Evolutionary conservation across 2,113 vertebrate genomes (phyloP).

Genomic region (Brachyhypopomus gauderio): DNA sequence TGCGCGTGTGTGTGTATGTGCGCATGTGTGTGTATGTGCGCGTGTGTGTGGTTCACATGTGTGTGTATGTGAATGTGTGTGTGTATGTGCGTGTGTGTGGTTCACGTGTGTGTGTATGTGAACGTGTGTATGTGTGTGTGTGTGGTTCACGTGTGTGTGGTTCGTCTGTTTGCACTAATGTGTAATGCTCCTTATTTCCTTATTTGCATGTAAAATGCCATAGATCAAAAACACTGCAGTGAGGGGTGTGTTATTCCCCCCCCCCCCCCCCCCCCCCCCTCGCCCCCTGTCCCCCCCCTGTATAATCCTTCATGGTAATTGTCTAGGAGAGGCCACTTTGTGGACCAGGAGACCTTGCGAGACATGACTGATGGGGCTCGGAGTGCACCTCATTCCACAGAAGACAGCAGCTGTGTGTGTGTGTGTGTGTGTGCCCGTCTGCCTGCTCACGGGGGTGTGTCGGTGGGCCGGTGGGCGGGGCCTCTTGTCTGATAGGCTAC

Average conservation of each 20-base stretch:
- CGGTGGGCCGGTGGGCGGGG: background rate
- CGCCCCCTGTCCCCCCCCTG: background rate
- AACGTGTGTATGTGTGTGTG: too few relatives aligned
- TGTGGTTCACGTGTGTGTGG: background rate
- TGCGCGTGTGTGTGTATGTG: conserved; percentile 20
- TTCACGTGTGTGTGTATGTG: too few relatives aligned
- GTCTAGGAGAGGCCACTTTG: conserved; percentile 15
- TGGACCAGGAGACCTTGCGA: conserved; percentile 3
- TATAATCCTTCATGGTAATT: conserved; percentile 5
- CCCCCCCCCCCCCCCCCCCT: background rate
- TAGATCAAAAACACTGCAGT: background rate
- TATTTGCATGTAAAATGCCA: background rate
- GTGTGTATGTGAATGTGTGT: too few relatives aligned
- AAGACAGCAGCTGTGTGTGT: background rate
- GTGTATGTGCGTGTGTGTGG: too few relatives aligned
- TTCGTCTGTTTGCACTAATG: conserved; percentile 7
- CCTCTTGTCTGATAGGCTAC: background rate
- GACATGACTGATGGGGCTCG: background rate
- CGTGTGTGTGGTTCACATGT: background rate
- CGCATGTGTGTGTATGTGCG: conserved; percentile 1
- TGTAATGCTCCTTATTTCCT: background rate
- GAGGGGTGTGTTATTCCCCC: background rate
- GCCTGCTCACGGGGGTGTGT: background rate
- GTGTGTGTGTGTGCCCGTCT: too few relatives aligned
- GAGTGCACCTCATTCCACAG: background rate